Evolutionary conservation across 2,888 invertebrate genomes (phyloP), one percentile per base, ranked within the genome.

Genomic region (Melanchra persicariae): DNA sequence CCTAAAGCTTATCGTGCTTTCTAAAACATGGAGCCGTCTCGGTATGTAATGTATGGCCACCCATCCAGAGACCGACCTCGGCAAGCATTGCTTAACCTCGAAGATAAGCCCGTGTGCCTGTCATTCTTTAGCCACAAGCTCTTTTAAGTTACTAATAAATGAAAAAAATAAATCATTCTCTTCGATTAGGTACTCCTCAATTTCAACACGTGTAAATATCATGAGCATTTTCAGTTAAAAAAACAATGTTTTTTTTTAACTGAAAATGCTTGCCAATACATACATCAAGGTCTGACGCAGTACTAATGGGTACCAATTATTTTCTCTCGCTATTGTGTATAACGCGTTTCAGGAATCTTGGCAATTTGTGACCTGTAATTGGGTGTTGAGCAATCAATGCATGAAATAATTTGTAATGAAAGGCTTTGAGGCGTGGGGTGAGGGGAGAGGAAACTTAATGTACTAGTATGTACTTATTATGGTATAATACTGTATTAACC

Each of bases 381-480:
- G 93, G 89, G 88, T 89, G 87, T 83, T 85, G 87, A 88, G 79
- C 88, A 90, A 90, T 91, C 91, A 91, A 91, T 91, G 91, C 90
- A 90, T 90, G 89, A 91, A 92, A 92, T 91, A 88, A 91, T 90
- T 84, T 83, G 74, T 74, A 84, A 72, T 84, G 75, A 81, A 84
- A 84, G 83, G 83, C 73, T 64, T 68, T 37, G 55, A 47, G 17
- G 45, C 64, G 22, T 51, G 47, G 30, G 3, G 30, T 9, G 30
- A 15, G 19, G 51, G 59, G 57, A 30, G 30, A n/a, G 37, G 12
- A 22, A 22, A 24, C 59, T 40, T 70, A 34, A 34, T 34, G 34
- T 34, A 34, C 30, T 7, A 43, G n/a, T n/a, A n/a, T n/a, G n/a
- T n/a, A n/a, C n/a, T n/a, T n/a, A n/a, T n/a, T n/a, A n/a, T n/a